phyloP scores from a whole-genome alignment of 30 jellyfish, hydroid and myxozoan species.

The Cassiopea xamachana region DNA sequence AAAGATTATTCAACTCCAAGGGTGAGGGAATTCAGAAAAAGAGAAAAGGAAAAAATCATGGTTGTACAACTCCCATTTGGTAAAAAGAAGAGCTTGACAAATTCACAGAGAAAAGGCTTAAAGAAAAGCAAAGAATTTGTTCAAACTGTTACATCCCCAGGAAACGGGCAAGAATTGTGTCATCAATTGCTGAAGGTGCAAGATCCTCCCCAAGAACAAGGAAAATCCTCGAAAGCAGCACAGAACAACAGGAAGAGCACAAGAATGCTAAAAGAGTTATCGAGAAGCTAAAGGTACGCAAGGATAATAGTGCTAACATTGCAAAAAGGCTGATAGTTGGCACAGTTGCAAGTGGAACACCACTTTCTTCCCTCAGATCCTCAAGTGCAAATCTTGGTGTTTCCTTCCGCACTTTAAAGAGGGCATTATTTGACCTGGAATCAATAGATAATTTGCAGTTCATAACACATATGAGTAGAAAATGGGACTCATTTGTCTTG shows the following conservation, averaged over 20 bases:
- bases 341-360: not conserved
- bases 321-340: not conserved
- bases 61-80: constrained; percentile 51
- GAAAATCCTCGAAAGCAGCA: not conserved
- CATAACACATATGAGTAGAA: constrained; percentile 1
- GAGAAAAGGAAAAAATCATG: constrained; percentile 44
- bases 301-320: not conserved
- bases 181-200: constrained; percentile 56
- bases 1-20: constrained; percentile 50
- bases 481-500: not conserved
- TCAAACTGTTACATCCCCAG: not conserved
- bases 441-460: not conserved
- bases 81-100: constrained; percentile 55
- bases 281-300: not conserved
- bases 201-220: constrained; percentile 61
- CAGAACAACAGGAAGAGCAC: constrained; percentile 38
- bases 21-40: constrained; percentile 50
- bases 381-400: not conserved
- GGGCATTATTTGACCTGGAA: not conserved
- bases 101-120: constrained; percentile 29
- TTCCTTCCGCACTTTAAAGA: not conserved
- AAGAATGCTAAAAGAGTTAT: constrained; percentile 20
- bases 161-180: constrained; percentile 4
- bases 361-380: not conserved
- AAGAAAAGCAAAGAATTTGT: not conserved